A percentile compares a stretch with the other conserved stretches of the same genome.
Evolutionary conservation across 1,140 invertebrate genomes (phyloP).

Genomic region (Muscidifurax raptorellus): DNA sequence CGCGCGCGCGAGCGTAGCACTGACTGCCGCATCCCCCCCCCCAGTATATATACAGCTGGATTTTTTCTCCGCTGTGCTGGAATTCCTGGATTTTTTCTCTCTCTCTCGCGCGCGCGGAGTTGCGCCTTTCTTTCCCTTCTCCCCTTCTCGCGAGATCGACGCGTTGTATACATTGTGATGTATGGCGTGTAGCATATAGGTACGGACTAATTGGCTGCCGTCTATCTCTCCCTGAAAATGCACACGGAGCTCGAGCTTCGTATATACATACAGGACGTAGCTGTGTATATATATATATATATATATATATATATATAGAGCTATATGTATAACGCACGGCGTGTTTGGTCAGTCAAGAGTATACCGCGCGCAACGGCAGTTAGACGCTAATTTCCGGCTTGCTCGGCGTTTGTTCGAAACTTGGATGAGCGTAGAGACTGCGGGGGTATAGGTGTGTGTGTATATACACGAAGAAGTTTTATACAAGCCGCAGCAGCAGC

Average conservation of each 20-base stretch:
- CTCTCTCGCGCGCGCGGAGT: neutral
- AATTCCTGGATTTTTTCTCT: neutral
- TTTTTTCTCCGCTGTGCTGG: neutral
- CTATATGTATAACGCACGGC: too few relatives aligned
- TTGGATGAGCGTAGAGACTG: neutral
- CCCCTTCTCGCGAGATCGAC: too few relatives aligned
- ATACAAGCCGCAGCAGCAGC: neutral
- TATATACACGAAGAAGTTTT: neutral
- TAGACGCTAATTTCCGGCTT: neutral
- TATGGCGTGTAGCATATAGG: neutral
- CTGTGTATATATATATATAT: too few relatives aligned
- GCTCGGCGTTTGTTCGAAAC: neutral
- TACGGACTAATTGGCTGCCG: neutral
- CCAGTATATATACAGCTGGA: neutral
- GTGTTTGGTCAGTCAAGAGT: neutral
- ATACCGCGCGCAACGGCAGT: neutral
- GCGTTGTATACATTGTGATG: neutral
- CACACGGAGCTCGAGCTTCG: neutral
- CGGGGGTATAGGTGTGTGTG: too few relatives aligned
- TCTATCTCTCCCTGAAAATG: neutral
- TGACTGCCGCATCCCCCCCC: neutral
- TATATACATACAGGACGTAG: too few relatives aligned
- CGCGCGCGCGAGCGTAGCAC: slow-evolving; percentile 65
- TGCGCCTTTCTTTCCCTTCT: slow-evolving; percentile 27
- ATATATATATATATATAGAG: too few relatives aligned